These are phyloP conservation scores for Drosophila trichaetosa DNA, from an alignment of 2,888 invertebrate species.

Conservation along the genomic window DNA sequence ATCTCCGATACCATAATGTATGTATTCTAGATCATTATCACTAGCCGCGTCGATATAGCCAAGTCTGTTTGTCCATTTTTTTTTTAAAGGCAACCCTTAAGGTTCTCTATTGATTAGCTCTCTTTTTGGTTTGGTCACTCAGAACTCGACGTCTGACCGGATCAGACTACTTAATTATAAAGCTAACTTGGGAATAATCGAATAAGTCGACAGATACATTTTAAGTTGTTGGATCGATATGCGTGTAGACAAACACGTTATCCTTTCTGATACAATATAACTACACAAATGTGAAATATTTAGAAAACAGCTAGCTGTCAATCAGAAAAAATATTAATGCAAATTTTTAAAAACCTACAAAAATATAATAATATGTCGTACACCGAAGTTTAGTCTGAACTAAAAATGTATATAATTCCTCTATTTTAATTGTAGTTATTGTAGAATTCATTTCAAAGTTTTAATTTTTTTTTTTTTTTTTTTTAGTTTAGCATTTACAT, in stretches of 20 bases:
- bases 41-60: background rate
- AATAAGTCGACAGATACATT: background rate
- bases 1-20: background rate
- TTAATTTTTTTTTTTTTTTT: too few relatives aligned
- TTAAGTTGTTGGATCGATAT: background rate
- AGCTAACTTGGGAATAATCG: background rate
- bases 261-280: background rate
- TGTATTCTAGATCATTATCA: background rate
- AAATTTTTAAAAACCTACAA: background rate
- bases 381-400: background rate
- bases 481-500: too few relatives aligned
- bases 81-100: background rate
- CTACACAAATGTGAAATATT: background rate
- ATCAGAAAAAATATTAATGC: background rate
- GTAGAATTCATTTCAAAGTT: background rate
- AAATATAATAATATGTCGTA: background rate
- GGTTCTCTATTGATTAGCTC: fast-evolving
- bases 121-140: background rate
- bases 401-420: background rate
- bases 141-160: background rate
- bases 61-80: background rate
- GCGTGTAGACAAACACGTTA: background rate
- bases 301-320: background rate
- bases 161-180: background rate
- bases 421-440: background rate